Conservation (phyloP, 53 echinoderm and acorn worm genomes). For the Echinarachnius parma region DNA sequence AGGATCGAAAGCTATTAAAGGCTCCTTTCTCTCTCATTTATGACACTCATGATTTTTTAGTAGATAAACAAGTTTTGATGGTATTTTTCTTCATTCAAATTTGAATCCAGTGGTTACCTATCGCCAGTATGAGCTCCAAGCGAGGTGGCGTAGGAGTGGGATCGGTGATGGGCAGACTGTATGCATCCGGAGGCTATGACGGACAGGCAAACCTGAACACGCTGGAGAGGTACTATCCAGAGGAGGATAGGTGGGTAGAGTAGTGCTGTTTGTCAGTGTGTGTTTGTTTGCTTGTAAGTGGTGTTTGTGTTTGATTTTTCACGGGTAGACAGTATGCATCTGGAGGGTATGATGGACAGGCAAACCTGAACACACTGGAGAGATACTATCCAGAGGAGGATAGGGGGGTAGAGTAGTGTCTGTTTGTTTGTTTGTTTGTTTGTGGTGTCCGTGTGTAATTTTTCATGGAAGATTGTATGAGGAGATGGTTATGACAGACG, state of each 20-base stretch:
- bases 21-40: no score
- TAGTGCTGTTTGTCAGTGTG: no score
- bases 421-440: no score
- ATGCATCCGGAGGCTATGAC: constrained; percentile 83
- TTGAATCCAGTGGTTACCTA: constrained; percentile 65
- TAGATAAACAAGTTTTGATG: no score
- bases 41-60: no score
- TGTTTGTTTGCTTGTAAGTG: no score
- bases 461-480: no score
- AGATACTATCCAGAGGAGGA: constrained; percentile 85
- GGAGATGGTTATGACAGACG: constrained; percentile 78
- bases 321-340: constrained; percentile 75
- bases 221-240: constrained; percentile 83
- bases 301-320: no score
- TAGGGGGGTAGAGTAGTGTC: no score
- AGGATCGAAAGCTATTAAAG: no score
- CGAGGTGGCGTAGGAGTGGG: constrained; percentile 78
- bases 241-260: constrained; percentile 77
- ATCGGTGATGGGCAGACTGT: constrained; percentile 65
- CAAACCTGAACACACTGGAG: constrained; percentile 82
- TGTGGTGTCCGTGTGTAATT: no score
- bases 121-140: constrained; percentile 70
- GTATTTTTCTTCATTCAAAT: no score
- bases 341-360: constrained; percentile 77
- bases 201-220: constrained; percentile 81